These are phyloP conservation scores for Siderastrea radians DNA, from an alignment of 92 coral and sea anemone genomes.

Conservation along the genomic window DNA sequence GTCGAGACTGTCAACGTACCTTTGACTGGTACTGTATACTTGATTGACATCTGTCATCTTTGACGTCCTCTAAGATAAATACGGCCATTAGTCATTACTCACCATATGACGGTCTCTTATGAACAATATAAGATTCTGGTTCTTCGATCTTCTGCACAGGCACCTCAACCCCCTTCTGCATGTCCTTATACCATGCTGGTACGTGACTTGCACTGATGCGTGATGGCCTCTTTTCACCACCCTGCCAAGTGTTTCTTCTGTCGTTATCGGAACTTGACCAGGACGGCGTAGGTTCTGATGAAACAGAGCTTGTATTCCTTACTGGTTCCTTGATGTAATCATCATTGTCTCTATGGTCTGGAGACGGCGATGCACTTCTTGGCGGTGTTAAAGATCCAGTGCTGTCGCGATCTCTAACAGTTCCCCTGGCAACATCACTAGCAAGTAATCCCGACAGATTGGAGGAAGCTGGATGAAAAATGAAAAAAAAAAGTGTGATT, in stretches of 20 bases:
- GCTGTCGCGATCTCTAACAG: conserved; percentile 44
- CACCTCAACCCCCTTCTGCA: conserved; percentile 86
- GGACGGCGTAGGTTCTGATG: conserved; percentile 56
- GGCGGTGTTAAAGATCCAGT: conserved; percentile 46
- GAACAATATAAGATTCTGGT: conserved; percentile 76
- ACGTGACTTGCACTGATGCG: conserved; percentile 65
- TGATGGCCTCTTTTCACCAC: conserved; percentile 41
- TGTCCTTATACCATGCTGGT: conserved; percentile 94
- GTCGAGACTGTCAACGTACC: no score
- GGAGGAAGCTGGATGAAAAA: conserved; percentile 76
- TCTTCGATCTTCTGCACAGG: conserved; percentile 82
- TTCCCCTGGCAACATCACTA: conserved; percentile 71
- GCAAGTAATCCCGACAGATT: conserved; percentile 94
- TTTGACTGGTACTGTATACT: no score
- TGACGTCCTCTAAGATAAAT: no score
- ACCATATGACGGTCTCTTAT: conserved; percentile 84
- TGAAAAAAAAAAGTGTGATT: background rate
- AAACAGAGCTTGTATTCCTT: conserved; percentile 44
- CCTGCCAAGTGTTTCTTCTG: conserved; percentile 3
- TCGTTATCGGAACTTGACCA: conserved; percentile 37
- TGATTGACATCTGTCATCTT: no score
- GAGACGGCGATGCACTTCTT: conserved; percentile 69
- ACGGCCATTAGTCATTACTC: conserved; percentile 5
- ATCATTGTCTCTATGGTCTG: conserved; percentile 65
- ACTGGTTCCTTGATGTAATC: conserved; percentile 54